These are phyloP conservation scores for Equus przewalskii DNA, from an alignment of 2,113 vertebrate genomes.

Conservation along the genomic window DNA sequence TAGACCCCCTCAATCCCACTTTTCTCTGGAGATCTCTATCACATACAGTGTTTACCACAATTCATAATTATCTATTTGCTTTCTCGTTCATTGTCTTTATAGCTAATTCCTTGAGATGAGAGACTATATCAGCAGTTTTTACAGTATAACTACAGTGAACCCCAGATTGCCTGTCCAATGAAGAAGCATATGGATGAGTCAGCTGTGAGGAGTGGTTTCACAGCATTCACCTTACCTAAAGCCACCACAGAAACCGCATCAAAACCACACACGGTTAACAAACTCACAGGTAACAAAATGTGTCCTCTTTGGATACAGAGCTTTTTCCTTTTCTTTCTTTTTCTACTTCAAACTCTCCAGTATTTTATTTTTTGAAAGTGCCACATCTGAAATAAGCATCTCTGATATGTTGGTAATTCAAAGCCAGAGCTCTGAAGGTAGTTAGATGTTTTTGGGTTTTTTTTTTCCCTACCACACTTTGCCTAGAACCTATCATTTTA, in stretches of 20 bases:
- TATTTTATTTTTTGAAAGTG: background rate
- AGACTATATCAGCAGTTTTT: background rate
- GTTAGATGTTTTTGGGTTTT: background rate
- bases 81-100: background rate
- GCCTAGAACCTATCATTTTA: slow-evolving; percentile 16
- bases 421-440: background rate
- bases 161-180: background rate
- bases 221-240: background rate
- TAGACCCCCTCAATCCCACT: fast-evolving
- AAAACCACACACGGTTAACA: background rate
- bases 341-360: background rate
- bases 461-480: background rate
- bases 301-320: background rate
- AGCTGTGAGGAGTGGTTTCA: background rate
- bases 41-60: background rate
- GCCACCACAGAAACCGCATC: background rate
- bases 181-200: background rate
- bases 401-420: background rate
- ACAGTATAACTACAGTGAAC: background rate
- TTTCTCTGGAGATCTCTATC: background rate
- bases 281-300: background rate
- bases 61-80: background rate
- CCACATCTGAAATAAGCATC: background rate
- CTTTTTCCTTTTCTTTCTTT: background rate
- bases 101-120: background rate